Conservation (phyloP, 2,113 vertebrate genomes). For the Brachypodius melanocephalos region DNA sequence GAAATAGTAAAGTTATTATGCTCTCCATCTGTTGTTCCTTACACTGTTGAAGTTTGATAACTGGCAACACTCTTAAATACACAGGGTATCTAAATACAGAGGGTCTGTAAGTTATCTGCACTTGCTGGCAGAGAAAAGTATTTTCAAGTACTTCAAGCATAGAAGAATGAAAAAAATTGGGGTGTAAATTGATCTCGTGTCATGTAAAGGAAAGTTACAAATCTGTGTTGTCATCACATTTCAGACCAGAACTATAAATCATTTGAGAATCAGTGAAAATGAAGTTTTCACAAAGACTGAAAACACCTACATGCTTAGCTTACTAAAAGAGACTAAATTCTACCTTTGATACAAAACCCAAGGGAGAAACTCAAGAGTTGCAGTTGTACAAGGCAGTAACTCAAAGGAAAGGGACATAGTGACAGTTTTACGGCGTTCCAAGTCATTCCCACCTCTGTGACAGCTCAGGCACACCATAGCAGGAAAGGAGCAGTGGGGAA, state of each 20-base stretch:
- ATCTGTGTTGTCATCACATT: not conserved
- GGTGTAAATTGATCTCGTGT: not conserved
- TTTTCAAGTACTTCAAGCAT: slow-evolving; percentile 2
- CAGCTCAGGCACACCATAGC: not conserved
- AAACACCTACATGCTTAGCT: not conserved
- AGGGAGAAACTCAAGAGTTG: not conserved
- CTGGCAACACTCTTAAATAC: slow-evolving; percentile 8
- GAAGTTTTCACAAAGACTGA: not conserved
- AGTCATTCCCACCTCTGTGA: not conserved
- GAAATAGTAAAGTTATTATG: slow-evolving; percentile 10
- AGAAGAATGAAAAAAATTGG: not conserved
- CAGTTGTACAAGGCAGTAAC: not conserved
- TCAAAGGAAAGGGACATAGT: not conserved
- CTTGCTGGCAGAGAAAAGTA: not conserved
- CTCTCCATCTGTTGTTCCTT: slow-evolving; percentile 54
- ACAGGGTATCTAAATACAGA: slow-evolving; percentile 6
- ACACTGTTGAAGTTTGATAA: slow-evolving; percentile 13
- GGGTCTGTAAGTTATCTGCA: not conserved
- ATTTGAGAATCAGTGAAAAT: not conserved
- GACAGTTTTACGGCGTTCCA: not conserved
- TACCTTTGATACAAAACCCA: not conserved
- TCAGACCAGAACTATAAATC: not conserved
- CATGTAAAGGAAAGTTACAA: not conserved
- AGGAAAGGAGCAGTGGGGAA: not conserved
- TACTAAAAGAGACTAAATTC: not conserved